Evolutionary conservation across 1,140 invertebrate species (phyloP), one percentile per base, ranked within the genome.

Genomic region (Andrena cerasifolii): DNA sequence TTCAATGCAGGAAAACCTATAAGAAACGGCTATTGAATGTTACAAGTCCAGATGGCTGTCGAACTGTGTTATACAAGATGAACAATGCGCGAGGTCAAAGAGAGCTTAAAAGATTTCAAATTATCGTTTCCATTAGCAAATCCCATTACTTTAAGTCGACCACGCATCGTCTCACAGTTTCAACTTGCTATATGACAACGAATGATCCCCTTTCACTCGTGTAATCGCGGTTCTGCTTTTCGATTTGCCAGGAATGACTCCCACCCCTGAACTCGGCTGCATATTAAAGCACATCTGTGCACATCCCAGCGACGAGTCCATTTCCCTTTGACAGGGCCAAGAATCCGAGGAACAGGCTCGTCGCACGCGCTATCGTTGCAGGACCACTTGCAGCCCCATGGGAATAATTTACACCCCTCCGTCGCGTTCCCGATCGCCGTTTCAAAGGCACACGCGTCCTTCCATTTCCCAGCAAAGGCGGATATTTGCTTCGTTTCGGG

Each of bases 321-420:
- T 2, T 3, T 3, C 24, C 24, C 49, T 51, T 51, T 21, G n/a
- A 51, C 49, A 24, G 49, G 8, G n/a, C n/a, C 5, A 24, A 1
- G 21, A 51, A 24, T 51, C 10, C 6, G 49, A 21, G 45, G n/a
- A 51, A n/a, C 49, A 24, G n/a, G n/a, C 21, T 8, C 10, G 10
- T 3, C 10, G 49, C 14, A 21, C n/a, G 6, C 49, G 21, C 2
- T 21, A 51, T 51, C 14, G 49, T n/a, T 5, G n/a, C n/a, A 21
- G 51, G 51, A 2, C 24, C 51, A 21, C 24, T n/a, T 26, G n/a
- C 16, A 10, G 18, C 18, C 18, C 12, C 4, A 14, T 26, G 26
- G 43, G 49, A 66, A 66, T 66, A 45, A 66, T 66, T 66, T 33
- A 2, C 62, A 49, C 28, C 45, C 31, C 21, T 54, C 16, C 14